A percentile compares a stretch with the other conserved stretches of the same genome.
Conservation (phyloP, 1,140 invertebrate species). For the Mactra quadrangularis region DNA sequence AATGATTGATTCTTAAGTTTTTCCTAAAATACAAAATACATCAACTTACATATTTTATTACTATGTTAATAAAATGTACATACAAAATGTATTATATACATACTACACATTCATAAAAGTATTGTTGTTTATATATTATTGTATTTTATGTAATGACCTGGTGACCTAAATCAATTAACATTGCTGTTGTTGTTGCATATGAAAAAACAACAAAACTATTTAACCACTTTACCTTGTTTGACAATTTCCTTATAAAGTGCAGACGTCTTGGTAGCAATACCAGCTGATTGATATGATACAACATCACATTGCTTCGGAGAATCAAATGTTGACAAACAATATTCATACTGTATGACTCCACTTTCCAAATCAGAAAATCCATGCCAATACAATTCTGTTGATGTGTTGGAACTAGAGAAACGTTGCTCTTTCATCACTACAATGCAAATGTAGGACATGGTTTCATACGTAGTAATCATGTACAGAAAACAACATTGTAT, state of each 20-base stretch:
- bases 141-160: too few relatives aligned
- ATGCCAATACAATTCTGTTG: slow-evolving; percentile 21
- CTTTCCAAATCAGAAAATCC: background rate
- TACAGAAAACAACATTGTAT: background rate
- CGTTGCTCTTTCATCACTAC: slow-evolving; percentile 41
- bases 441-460: background rate
- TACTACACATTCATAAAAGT: too few relatives aligned
- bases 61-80: too few relatives aligned
- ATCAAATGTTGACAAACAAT: background rate
- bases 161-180: too few relatives aligned
- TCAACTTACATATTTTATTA: too few relatives aligned
- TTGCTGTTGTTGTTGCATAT: too few relatives aligned
- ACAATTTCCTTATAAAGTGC: background rate
- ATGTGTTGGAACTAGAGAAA: background rate
- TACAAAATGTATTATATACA: too few relatives aligned
- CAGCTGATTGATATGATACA: background rate
- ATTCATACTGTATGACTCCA: slow-evolving; percentile 7
- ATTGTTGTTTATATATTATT: too few relatives aligned
- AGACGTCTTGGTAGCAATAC: background rate
- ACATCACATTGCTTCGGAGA: background rate
- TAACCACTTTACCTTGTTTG: background rate
- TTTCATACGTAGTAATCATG: background rate
- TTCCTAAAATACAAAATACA: background rate
- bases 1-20: background rate
- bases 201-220: too few relatives aligned